phyloP scores from a whole-genome alignment of 2,888 invertebrate genomes.

The Chrysopilus asiliformis region DNA sequence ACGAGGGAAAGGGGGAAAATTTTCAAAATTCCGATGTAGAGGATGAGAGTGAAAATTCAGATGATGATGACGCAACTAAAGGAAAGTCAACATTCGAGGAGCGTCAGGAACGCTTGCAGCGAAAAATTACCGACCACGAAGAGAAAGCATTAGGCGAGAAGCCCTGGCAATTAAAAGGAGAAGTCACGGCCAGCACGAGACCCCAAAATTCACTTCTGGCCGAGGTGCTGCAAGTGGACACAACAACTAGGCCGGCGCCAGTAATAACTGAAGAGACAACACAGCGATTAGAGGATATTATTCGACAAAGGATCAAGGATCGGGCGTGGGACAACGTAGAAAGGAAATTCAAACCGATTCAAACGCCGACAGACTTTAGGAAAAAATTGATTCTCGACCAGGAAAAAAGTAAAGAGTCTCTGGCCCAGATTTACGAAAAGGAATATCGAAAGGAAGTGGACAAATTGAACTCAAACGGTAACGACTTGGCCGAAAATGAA shows the following conservation, averaged over 20 bases:
- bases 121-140: conserved; percentile 57
- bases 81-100: conserved; percentile 55
- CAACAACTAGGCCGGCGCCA: conserved; percentile 71
- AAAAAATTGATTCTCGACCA: conserved; percentile 81
- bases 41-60: conserved; percentile 20
- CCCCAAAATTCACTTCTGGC: conserved; percentile 89
- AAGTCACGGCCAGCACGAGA: conserved; percentile 60
- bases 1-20: conserved; percentile 11
- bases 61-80: conserved; percentile 16
- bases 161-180: conserved; percentile 90
- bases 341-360: conserved; percentile 70
- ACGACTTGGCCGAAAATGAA: no score
- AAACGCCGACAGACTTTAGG: conserved; percentile 70
- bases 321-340: conserved; percentile 89
- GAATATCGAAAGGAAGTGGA: conserved; percentile 61
- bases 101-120: conserved; percentile 55
- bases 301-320: conserved; percentile 83
- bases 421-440: conserved; percentile 89
- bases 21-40: conserved; percentile 18
- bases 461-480: conserved; percentile 26
- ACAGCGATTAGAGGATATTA: conserved; percentile 73
- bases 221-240: conserved; percentile 83
- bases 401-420: conserved; percentile 84
- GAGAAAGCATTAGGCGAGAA: conserved; percentile 64
- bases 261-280: conserved; percentile 87